Evolutionary conservation across 2,797 vertebrate species (phyloP).

Genomic region (Cynopterus sphinx): DNA sequence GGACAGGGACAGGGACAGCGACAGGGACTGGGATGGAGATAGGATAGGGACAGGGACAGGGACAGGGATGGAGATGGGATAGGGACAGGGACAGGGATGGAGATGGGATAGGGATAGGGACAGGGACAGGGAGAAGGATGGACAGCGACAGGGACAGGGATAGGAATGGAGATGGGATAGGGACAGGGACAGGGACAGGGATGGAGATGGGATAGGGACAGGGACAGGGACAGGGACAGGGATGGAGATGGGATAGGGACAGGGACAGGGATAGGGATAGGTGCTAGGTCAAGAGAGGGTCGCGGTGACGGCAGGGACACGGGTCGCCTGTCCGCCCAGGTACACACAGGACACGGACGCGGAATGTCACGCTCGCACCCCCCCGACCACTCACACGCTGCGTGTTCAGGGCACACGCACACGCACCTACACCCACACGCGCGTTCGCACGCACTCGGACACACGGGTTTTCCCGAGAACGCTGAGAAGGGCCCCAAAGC

Average conservation of each 20-base stretch:
- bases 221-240: not conserved
- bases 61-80: not conserved
- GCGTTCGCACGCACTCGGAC: not conserved
- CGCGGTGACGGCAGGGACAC: not conserved
- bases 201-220: not conserved
- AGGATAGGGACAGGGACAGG: not conserved
- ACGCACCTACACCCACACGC: too few species aligned
- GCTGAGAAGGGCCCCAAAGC: not conserved
- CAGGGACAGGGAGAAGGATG: too few species aligned
- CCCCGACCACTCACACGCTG: not conserved
- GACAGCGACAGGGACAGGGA: not conserved
- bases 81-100: not conserved
- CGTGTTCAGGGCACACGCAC: not conserved
- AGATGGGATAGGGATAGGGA: not conserved
- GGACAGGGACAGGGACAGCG: not conserved
- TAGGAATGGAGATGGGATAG: not conserved
- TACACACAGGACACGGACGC: accelerated
- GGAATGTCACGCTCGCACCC: not conserved
- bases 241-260: too few species aligned
- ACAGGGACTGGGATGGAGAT: not conserved
- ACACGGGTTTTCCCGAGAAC: not conserved
- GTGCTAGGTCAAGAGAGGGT: not conserved
- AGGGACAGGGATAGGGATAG: not conserved
- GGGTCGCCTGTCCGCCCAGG: not conserved
- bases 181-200: not conserved